These are phyloP conservation scores for Argyresthia goedartella DNA, from an alignment of 2,888 invertebrate genomes.

Conservation along the genomic window DNA sequence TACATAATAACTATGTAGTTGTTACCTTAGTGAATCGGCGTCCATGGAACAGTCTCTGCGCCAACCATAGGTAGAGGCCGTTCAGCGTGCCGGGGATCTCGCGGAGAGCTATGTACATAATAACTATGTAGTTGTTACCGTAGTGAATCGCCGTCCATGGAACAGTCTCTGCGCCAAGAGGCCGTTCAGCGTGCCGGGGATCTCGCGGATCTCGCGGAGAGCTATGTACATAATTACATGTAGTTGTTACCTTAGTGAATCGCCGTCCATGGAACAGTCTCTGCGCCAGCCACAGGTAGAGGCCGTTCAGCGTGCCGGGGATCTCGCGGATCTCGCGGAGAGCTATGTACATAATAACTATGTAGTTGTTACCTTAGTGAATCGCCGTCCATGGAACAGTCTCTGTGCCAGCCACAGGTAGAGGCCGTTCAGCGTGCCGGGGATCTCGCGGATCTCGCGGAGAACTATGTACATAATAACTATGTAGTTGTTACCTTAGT, in stretches of 20 bases:
- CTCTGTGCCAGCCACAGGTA: conserved; percentile 96
- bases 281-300: conserved; percentile 96
- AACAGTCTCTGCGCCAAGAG: too few species aligned
- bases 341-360: conserved; percentile 69
- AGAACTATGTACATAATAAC: conserved; percentile 92
- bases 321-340: conserved; percentile 93
- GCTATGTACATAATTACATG: conserved; percentile 75
- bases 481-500: conserved; percentile 29
- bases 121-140: conserved; percentile 43
- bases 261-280: conserved; percentile 89
- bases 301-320: conserved; percentile 94
- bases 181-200: conserved; percentile 94
- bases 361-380: conserved; percentile 65
- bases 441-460: conserved; percentile 92
- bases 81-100: conserved; percentile 95
- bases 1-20: conserved; percentile 44
- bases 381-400: conserved; percentile 89
- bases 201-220: conserved; percentile 90
- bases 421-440: conserved; percentile 94
- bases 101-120: conserved; percentile 78
- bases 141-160: too few species aligned
- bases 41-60: conserved; percentile 90
- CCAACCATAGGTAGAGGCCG: conserved; percentile 94
- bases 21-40: conserved; percentile 77
- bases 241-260: conserved; percentile 65